A percentile compares a stretch with the other conserved stretches of the same genome.
Evolutionary conservation across 2,888 invertebrate genomes (phyloP).

Genomic region (Allacma fusca): DNA sequence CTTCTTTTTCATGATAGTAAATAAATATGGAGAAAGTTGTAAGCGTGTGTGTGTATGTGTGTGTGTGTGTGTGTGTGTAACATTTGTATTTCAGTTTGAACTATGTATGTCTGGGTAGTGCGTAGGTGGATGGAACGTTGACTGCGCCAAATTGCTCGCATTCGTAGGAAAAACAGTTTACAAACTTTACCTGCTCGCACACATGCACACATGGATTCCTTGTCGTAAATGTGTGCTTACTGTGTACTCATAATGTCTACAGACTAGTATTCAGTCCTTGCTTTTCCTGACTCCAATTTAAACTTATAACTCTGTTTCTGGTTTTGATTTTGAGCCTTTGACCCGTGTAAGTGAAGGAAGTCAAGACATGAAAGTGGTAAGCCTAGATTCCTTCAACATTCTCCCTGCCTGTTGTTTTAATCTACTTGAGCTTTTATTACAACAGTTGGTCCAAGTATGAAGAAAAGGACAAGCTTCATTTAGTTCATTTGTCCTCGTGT

Average conservation of each 20-base stretch:
- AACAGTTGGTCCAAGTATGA: not conserved
- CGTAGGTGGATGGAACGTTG: constrained; percentile 23
- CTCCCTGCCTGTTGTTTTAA: not conserved
- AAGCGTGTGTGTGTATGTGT: not conserved
- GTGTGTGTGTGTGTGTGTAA: constrained; percentile 3
- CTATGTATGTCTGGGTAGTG: not conserved
- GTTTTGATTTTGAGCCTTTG: constrained; percentile 26
- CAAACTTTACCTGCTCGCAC: constrained; percentile 22
- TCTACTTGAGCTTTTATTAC: constrained; percentile 4
- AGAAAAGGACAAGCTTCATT: constrained; percentile 13
- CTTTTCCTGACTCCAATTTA: not conserved
- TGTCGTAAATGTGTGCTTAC: not conserved
- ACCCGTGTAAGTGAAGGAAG: constrained; percentile 27
- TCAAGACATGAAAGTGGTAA: not conserved
- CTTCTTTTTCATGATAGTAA: constrained; percentile 13
- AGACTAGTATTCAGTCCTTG: no score
- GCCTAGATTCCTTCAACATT: not conserved
- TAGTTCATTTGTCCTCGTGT: not conserved
- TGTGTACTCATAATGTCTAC: no score
- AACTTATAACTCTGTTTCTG: constrained; percentile 8
- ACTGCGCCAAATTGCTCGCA: constrained; percentile 29
- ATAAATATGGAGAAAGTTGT: constrained; percentile 31
- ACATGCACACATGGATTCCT: not conserved
- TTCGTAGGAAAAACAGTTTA: constrained; percentile 22
- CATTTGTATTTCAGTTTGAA: constrained; percentile 12